phyloP scores from a whole-genome alignment of 92 coral and sea anemone genomes.

The Porites lobata region DNA sequence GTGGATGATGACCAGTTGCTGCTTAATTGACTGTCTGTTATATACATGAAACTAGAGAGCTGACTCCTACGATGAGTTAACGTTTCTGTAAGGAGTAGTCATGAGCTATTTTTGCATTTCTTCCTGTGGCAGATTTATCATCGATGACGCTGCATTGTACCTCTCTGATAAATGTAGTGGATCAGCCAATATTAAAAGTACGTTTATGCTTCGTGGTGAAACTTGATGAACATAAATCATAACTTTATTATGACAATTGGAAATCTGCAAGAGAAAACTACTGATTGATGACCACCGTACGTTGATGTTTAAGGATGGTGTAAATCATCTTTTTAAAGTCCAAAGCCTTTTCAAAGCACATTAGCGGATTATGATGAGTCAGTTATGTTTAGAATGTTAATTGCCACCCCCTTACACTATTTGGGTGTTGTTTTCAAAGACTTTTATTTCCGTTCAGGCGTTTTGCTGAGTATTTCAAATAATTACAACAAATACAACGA shows the following conservation, averaged over 20 bases:
- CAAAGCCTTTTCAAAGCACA: background rate
- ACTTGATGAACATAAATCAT: too few relatives aligned
- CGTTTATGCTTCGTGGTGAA: background rate
- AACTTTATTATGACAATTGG: background rate
- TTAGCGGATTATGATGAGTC: background rate
- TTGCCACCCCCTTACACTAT: background rate
- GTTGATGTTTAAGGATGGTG: background rate
- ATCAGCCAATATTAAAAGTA: conserved; percentile 80
- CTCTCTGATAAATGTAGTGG: conserved; percentile 94
- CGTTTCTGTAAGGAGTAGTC: background rate
- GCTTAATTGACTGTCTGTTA: too few relatives aligned
- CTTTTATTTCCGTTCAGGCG: background rate
- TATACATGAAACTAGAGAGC: too few relatives aligned
- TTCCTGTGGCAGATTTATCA: conserved; percentile 80
- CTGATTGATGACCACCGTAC: background rate
- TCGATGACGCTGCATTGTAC: conserved; percentile 95
- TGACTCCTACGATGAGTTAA: too few relatives aligned
- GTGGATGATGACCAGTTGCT: too few relatives aligned
- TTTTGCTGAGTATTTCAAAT: background rate
- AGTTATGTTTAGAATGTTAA: background rate
- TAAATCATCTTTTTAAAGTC: background rate
- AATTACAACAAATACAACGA: background rate
- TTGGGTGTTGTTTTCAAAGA: background rate
- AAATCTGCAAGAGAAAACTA: too few relatives aligned
- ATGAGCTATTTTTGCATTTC: background rate